Evolutionary conservation across 2,113 vertebrate species (phyloP), one percentile per base, ranked within the genome.

Genomic region (Ellobius talpinus): DNA sequence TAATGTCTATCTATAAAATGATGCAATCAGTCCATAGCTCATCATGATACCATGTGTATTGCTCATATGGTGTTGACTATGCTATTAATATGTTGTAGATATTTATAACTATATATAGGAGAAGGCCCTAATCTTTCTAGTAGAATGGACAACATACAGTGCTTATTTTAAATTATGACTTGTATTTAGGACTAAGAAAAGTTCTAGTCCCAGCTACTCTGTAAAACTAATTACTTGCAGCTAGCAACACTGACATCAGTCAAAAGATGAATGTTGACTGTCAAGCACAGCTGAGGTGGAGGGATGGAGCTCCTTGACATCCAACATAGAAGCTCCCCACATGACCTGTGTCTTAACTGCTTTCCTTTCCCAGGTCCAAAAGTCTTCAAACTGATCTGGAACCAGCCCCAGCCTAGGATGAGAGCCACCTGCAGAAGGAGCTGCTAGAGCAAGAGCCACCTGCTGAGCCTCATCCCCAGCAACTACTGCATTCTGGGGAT

Each of bases 401-500:
- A 97, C 99, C 98, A 17, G 96, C 98, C 7, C 98, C 99, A 0
- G 97, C 98, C 23, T 99, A 99, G 97, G 99, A 99, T 97, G 99
- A 99, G 97, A 99, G 47, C 31, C 50, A 99, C 97, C 98, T 99
- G 66, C 99, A 99, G 97, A 99, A 99, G 98, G 99, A 99, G 33
- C 98, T 99, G 26, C 98, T 99, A 36, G 99, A 99, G 98, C 29
- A 10, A 47, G 45, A 78, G 47, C 47, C 8, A 5, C 50, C 50
- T 79, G 50, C 50, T 79, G 50, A 23, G 73, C 73, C 39, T 4
- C 23, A 23, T 42, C 47, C 31, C 47, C 19, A 11, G 17, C 31
- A 79, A n/a, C 17, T 33, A 36, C 0, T 33, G 47, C 33, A 79
- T 21, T 50, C 31, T 17, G 50, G 16, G 31, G 16, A 33, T 36